Base-by-base conservation (phyloP, 2,113 vertebrate species). In the Misgurnus mizolepis region DNA sequence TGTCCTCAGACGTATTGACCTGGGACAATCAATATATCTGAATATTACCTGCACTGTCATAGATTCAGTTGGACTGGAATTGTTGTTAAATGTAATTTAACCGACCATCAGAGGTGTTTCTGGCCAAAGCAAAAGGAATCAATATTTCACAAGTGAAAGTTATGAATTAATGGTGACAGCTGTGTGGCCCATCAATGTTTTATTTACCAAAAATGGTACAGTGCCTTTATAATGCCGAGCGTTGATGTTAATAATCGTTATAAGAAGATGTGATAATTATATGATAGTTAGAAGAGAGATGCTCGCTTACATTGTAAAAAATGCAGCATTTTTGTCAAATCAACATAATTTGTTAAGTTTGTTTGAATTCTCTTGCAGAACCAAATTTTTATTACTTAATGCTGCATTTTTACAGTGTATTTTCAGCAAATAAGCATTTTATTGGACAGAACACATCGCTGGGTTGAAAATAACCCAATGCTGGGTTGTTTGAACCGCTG, bases 1-100 rank as follows among this genome's bases (percentile, higher is more conserved):
- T 81, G 79, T 81, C 75, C 75, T 84, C 65, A 62, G 67, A 66
- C 18, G 47, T 72, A 84, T 56, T 71, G 82, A 81, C 64, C 49
- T 61, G 6, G 49, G 45, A 56, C 49, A 80, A 50, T 41, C 58
- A 3, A 60, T 79, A 82, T 56, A 77, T 62, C 41, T 68, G 14
- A 77, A 71, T 82, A 67, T 76, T 62, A 80, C 64, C 53, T 27
- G 61, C 64, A 69, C 53, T 22, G 45, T 22, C 76, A 49, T 78
- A 58, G 43, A 64, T 14, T 40, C 34, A 56, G 39, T 18, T 73
- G 18, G 15, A 78, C 17, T 73, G 9, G 66, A 39, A 60, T 40
- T 72, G n/a, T 7, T 40, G 22, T 69, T 50, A 39, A 56, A 15
- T 34, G 1, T 55, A 64, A 34, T 27, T 77, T 65, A 56, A 55